Base-by-base conservation (phyloP, 2,113 vertebrate species). In the Pygathrix nemaeus region DNA sequence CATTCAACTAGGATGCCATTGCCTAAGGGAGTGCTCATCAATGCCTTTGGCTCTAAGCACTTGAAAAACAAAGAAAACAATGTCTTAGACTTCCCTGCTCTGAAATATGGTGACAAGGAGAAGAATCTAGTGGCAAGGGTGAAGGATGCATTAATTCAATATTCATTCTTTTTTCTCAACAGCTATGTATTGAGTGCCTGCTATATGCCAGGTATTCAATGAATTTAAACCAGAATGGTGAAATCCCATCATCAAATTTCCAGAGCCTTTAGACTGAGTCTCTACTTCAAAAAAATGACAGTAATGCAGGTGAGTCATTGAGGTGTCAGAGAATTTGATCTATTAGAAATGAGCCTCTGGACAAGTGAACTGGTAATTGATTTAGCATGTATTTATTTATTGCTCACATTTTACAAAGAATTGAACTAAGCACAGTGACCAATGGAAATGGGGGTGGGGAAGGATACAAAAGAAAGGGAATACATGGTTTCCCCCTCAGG, bases 1-100 rank as follows among this genome's bases (percentile, higher is more conserved):
- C 68, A 96, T 98, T 97, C 93, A 95, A 89, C 85, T 89, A 75
- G 13, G 66, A 95, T 95, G 50, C 35, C 85, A 89, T 57, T 89
- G 91, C 88, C 93, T 83, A 83, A 94, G 80, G 85, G 94, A 95
- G 50, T 86, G 90, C 40, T 92, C 75, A 94, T 88, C 88, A 82
- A 97, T 93, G 73, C 73, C 61, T 98, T 90, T 97, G 75, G 73
- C 91, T 94, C 35, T 89, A 57, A 93, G 73, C 35, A 85, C 79
- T 81, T 88, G 55, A 83, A 95, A 90, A 86, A 75, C 35, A 89
- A 84, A 95, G 13, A 95, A 96, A 94, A 21, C 35, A 88, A 82
- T 93, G 43, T 35, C n/a, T 20, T 73, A n/a, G 90, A 73, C 59
- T 93, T 95, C 12, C 66, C 40, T 95, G 55, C 40, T 85, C 9